Base-by-base conservation (phyloP, 2,113 vertebrate species). In the Coreoperca whiteheadi region DNA sequence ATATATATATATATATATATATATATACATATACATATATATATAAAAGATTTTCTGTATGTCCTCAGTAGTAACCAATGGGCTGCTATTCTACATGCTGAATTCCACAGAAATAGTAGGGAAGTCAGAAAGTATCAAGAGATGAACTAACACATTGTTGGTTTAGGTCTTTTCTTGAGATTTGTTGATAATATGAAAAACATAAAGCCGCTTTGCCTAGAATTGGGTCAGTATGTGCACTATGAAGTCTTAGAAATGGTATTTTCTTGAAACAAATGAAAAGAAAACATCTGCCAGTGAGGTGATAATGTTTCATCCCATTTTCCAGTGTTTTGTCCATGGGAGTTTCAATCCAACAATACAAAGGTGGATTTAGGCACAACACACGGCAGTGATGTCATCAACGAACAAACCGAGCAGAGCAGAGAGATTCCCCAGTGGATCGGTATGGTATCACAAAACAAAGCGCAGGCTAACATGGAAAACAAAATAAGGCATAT, bases 371-470 rank as follows among this genome's bases (percentile, higher is more conserved):
- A 54, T 53, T 57, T 21, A 25, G 28, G 15, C 43, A 16, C 14
- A 18, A 46, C 15, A 34, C 16, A 10, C 30, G 21, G 48, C n/a
- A 54, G 10, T 32, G 61, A 64, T 16, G 16, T 53, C 60, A 54
- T 28, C 10, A 4, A 67, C 32, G 48, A 65, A 32, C 15, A 75
- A 64, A 64, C 15, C 20, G 37, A 56, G 69, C 51, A 37, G 41
- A 53, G 50, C 68, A 56, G 34, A 57, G 70, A 41, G 70, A 57
- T 57, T 43, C 43, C 54, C 70, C 54, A 53, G 34, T 41, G 34
- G 34, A 41, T 54, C 6, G 1, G n/a, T 14, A 25, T 43, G 41
- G 61, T 32, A 60, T 48, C 69, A 72, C 39, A 54, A 8, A 48
- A 59, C 21, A 59, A 32, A 67, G 32, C 51, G 4, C 28, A 67